Evolutionary conservation across 2,888 invertebrate genomes (phyloP).

Genomic region (Coelopa pilipes): DNA sequence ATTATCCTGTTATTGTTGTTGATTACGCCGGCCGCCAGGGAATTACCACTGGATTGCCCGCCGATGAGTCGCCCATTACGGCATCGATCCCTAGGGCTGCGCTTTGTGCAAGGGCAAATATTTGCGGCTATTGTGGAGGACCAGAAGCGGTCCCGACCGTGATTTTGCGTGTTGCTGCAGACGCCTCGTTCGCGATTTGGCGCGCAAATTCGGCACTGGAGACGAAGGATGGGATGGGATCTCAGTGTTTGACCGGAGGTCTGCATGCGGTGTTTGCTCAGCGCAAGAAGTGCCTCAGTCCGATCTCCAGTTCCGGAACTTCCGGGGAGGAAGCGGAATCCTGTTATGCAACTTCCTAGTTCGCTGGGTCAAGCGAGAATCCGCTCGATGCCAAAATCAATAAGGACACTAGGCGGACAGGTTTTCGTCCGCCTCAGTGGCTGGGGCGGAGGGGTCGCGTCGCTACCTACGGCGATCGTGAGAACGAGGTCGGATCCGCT

Average conservation of each 20-base stretch:
- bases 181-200: not conserved
- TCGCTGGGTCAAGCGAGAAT: too few species aligned
- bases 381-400: conserved; percentile 11
- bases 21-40: not conserved
- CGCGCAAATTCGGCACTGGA: conserved; percentile 4
- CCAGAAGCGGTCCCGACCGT: not conserved
- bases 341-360: not conserved
- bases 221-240: not conserved
- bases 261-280: not conserved
- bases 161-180: conserved; percentile 19
- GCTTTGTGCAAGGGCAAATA: not conserved
- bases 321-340: conserved; percentile 2
- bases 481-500: conserved; percentile 11
- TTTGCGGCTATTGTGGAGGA: conserved; percentile 3
- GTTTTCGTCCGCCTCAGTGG: not conserved
- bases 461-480: conserved; percentile 11
- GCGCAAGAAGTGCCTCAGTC: conserved; percentile 1
- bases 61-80: too few species aligned
- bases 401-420: not conserved
- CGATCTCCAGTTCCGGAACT: not conserved
- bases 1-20: conserved; percentile 26
- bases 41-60: not conserved
- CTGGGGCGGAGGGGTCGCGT: not conserved
- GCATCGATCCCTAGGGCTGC: not conserved
- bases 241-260: not conserved